phyloP scores from a whole-genome alignment of 2,888 invertebrate genomes.

The Ormyrus rosae region DNA sequence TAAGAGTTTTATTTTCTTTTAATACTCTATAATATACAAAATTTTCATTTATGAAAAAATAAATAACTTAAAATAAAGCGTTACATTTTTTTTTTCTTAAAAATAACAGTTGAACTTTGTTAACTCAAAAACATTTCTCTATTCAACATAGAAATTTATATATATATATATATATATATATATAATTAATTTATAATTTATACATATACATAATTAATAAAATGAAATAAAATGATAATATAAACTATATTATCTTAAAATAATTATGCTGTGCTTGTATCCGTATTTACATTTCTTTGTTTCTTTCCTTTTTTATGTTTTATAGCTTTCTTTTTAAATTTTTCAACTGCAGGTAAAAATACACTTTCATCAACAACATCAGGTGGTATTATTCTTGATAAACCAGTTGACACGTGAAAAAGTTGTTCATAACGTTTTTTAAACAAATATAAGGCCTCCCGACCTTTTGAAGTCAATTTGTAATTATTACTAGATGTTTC shows the following conservation, averaged over 20 bases:
- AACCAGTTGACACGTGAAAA: constrained; percentile 69
- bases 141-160: no score
- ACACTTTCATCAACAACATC: constrained; percentile 54
- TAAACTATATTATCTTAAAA: not conserved
- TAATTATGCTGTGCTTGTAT: not conserved
- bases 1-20: constrained; percentile 38
- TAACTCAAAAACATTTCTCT: no score
- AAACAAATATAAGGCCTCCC: constrained; percentile 61
- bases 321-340: constrained; percentile 44
- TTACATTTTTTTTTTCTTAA: constrained; percentile 13
- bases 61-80: constrained; percentile 22
- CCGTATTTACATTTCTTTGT: constrained; percentile 26
- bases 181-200: no score
- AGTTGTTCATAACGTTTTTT: constrained; percentile 66
- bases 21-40: not conserved
- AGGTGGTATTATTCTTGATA: constrained; percentile 63
- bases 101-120: constrained; percentile 18
- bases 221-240: constrained; percentile 3
- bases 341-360: constrained; percentile 52
- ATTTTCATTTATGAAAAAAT: constrained; percentile 38
- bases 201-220: not conserved
- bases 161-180: no score
- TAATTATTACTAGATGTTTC: constrained; percentile 3
- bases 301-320: constrained; percentile 25
- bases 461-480: constrained; percentile 51